Evolutionary conservation across 2,113 vertebrate genomes (phyloP), one percentile per base, ranked within the genome.

Genomic region (Gymnocephalus cernua): DNA sequence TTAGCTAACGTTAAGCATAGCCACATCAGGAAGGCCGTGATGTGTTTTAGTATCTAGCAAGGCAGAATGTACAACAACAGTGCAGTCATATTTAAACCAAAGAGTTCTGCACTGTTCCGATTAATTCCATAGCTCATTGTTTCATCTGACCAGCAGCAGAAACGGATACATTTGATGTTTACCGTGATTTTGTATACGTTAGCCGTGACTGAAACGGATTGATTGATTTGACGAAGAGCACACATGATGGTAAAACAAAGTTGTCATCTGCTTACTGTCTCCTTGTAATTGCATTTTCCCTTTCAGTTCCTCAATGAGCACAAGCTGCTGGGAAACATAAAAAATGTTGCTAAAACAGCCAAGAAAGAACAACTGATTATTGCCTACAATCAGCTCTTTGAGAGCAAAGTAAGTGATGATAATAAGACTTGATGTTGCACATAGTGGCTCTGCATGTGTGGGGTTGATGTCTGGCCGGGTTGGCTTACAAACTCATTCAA

Each of bases 341-440:
- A 99, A 91, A 99, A 97, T 90, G 97, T 99, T 71, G 95, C 96
- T 0, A 99, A 99, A 93, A 98, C 97, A 0, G 97, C 97, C 23
- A 99, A 97, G 16, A 99, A 98, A 93, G 97, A 99, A 29, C 96
- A 98, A 47, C 92, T 99, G n/a, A 90, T 97, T 32, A 69, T 90
- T 13, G 97, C 97, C 51, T 99, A 99, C 91, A 96, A 96, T 51
- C 95, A 97, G 86, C 96, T 98, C 2, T 98, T 99, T 91, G 93
- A 96, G 88, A 97, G 94, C 57, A 96, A 97, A 96, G 98, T 99
- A 86, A 91, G 95, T 85, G 64, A 41, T 48, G 38, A 8, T 23
- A 0, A 21, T 21, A 13, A 45, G 1, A 14, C 32, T 10, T 64
- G 1, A 58, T 32, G 6, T 41, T 8, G 27, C 29, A 41, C 61